Conservation (phyloP, 2,113 vertebrate species). For the Neodon shergylaensis region DNA sequence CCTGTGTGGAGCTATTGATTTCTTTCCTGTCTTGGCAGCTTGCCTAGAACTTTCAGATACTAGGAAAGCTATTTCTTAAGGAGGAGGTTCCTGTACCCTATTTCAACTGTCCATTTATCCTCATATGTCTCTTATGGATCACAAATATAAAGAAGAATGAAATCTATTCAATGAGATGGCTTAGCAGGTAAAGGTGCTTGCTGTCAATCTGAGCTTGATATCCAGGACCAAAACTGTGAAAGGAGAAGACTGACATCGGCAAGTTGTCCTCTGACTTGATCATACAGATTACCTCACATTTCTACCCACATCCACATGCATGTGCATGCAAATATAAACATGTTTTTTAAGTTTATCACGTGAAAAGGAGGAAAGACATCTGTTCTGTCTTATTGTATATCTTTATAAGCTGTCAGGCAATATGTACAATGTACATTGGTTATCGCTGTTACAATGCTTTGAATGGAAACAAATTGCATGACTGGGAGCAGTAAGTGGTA, state of each 20-base stretch:
- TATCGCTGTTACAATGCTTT: neutral
- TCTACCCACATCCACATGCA: neutral
- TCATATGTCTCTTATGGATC: neutral
- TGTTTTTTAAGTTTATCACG: neutral
- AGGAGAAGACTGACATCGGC: neutral
- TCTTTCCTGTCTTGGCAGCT: neutral
- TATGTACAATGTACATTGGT: neutral
- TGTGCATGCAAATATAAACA: neutral
- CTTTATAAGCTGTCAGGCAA: neutral
- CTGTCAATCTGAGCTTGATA: neutral
- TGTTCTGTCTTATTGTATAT: neutral
- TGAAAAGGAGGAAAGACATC: neutral
- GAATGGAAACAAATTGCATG: neutral
- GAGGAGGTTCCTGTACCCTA: neutral
- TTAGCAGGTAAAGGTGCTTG: neutral
- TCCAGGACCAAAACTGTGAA: too few species aligned
- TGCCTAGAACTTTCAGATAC: neutral
- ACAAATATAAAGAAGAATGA: neutral
- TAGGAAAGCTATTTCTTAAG: neutral
- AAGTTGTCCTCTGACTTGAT: neutral
- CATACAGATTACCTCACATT: too few species aligned
- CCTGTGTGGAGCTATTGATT: neutral
- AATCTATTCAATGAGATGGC: neutral
- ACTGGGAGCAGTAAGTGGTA: neutral
- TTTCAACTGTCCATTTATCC: neutral